A percentile compares a stretch with the other conserved stretches of the same genome.
Conservation (phyloP, 2,797 vertebrate species). For the Peromyscus attwateri region DNA sequence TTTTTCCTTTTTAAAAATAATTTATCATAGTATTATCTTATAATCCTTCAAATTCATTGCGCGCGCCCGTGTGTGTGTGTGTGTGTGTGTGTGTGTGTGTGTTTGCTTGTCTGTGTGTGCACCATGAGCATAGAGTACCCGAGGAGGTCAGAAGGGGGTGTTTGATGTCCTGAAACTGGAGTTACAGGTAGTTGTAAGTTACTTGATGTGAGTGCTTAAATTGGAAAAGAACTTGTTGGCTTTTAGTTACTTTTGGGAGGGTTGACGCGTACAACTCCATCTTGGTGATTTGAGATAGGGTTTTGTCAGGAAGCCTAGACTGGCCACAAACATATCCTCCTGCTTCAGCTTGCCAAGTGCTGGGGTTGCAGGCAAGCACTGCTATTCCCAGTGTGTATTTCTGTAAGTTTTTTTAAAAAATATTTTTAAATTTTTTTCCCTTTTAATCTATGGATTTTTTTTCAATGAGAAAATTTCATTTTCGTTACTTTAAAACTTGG, state of each 20-base stretch:
- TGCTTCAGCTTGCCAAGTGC: not conserved
- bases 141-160: not conserved
- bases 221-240: not conserved
- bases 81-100: not conserved
- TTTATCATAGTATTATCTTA: not conserved
- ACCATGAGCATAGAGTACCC: not conserved
- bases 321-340: not conserved
- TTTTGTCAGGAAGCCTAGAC: not conserved
- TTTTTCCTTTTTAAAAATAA: not conserved
- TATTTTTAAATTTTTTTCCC: not conserved
- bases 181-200: not conserved
- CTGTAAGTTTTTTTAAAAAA: slow-evolving; percentile 45
- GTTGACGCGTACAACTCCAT: not conserved
- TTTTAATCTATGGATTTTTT: slow-evolving; percentile 6
- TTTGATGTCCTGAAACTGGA: not conserved
- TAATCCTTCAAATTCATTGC: not conserved
- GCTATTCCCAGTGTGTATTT: not conserved
- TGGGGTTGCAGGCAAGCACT: not conserved
- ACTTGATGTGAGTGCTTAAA: not conserved
- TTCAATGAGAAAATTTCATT: not conserved
- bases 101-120: not conserved
- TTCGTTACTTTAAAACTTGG: slow-evolving; percentile 57
- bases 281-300: not conserved
- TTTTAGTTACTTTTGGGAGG: not conserved
- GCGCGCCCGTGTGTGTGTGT: not conserved